These are phyloP conservation scores for Scaeva pyrastri DNA, from an alignment of 2,888 invertebrate genomes.

Conservation along the genomic window DNA sequence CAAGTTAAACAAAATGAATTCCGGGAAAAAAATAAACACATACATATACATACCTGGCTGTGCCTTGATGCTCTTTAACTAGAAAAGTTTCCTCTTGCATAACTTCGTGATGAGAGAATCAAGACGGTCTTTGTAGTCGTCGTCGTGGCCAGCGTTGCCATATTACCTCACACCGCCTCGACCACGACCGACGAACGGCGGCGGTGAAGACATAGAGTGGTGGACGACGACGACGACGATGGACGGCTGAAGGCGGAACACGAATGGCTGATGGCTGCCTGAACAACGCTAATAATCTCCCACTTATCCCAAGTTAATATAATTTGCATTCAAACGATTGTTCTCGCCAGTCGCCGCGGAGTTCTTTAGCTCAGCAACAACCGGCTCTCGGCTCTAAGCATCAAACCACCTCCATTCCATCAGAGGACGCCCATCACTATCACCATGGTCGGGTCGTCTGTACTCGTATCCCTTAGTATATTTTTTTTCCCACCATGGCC, in stretches of 20 bases:
- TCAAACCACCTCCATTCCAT: conserved; percentile 15
- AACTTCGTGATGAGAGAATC: conserved; percentile 16
- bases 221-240: not conserved
- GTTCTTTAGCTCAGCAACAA: conserved; percentile 62
- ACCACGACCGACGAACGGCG: too few relatives aligned
- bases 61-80: conserved; percentile 34
- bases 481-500: not conserved
- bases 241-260: conserved; percentile 6
- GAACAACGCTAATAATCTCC: conserved; percentile 74
- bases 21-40: conserved; percentile 2
- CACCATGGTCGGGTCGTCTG: too few relatives aligned
- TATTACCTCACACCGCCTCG: too few relatives aligned
- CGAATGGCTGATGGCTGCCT: conserved; percentile 2
- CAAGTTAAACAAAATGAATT: conserved; percentile 3
- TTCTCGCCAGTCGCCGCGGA: conserved; percentile 46
- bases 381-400: conserved; percentile 29
- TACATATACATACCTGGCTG: too few relatives aligned
- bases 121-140: not conserved
- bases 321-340: conserved; percentile 76
- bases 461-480: not conserved
- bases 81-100: conserved; percentile 20
- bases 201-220: too few relatives aligned
- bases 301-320: conserved; percentile 75
- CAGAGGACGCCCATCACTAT: too few relatives aligned
- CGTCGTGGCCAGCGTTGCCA: not conserved